Evolutionary conservation across 2,797 vertebrate species (phyloP), one percentile per base, ranked within the genome.

Genomic region (Botia kubotai): DNA sequence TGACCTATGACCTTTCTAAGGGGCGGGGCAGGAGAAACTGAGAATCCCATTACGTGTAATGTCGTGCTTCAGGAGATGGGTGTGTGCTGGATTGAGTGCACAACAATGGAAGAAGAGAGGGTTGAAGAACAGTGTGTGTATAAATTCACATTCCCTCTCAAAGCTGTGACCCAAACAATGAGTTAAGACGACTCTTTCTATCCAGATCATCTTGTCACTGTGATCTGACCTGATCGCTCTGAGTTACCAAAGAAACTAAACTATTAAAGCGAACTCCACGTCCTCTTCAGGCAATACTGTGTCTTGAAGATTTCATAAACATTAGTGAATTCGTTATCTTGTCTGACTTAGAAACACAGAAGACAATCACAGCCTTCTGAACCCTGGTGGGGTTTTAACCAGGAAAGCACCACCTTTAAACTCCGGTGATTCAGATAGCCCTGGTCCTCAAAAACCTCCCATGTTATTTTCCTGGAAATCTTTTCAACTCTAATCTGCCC

Each of bases 1-100:
- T 73, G 86, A 87, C 87, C 86, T 85, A 77, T 85, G 85, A 87
- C 87, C 89, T 80, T 50, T 79, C 55, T 70, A 26, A 67, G 13
- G 53, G 63, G 81, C 14, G 26, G 65, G 77, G 65, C 78, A 74
- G 66, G 74, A 75, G 69, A 52, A 50, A 79, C 80, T 76, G 82
- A 88, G 84, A 81, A 79, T 84, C 74, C 77, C 75, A 82, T 74
- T 83, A 70, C 72, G 75, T 66, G 69, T 78, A 82, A 70, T 65
- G 16, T 77, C 72, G 43, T 58, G 75, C 65, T 74, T 43, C 75
- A 69, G 82, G 72, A 33, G 53, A 72, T 50, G 80, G 76, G 83
- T 77, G 85, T 84, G 87, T 55, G 55, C 57, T 69, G 57, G 23
- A 58, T 36, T 57, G 46, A 36, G 16, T 0, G 0, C 5, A 80